Evolutionary conservation across 2,888 invertebrate species (phyloP).

Genomic region (Diarsia mendica): DNA sequence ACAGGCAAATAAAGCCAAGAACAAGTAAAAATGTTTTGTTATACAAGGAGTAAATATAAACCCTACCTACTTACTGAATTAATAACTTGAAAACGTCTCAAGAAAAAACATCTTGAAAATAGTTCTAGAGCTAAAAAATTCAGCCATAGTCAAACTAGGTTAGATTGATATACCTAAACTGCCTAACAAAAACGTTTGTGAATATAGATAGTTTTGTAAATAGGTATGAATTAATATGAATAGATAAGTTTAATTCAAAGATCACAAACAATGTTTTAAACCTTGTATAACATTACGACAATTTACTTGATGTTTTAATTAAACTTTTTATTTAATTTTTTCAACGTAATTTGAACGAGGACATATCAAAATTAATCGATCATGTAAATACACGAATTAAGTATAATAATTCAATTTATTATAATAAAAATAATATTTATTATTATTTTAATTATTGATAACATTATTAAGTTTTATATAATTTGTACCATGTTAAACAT

Average conservation of each 20-base stretch:
- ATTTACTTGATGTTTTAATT: neutral
- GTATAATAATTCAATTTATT: conserved; percentile 26
- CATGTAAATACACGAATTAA: conserved; percentile 35
- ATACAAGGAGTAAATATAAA: conserved; percentile 37
- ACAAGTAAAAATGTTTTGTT: conserved; percentile 2
- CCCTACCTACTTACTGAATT: too few relatives aligned
- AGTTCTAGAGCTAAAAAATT: neutral
- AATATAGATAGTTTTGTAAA: conserved; percentile 31
- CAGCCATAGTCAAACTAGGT: neutral
- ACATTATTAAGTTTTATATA: conserved; percentile 36
- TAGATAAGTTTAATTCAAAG: neutral
- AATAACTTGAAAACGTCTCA: neutral
- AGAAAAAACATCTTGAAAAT: neutral
- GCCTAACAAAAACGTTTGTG: neutral
- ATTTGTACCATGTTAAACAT: conserved; percentile 17
- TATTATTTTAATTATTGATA: conserved; percentile 19
- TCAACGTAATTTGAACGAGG: conserved; percentile 23
- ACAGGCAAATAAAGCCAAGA: neutral
- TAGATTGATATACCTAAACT: neutral
- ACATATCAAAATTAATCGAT: conserved; percentile 43
- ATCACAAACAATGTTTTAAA: conserved; percentile 1
- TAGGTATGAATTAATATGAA: conserved; percentile 29
- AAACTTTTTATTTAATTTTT: neutral
- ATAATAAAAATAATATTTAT: conserved; percentile 8
- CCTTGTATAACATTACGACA: conserved; percentile 34